Base-by-base conservation (phyloP, 2,797 vertebrate genomes). In the Podarcis siculus region DNA sequence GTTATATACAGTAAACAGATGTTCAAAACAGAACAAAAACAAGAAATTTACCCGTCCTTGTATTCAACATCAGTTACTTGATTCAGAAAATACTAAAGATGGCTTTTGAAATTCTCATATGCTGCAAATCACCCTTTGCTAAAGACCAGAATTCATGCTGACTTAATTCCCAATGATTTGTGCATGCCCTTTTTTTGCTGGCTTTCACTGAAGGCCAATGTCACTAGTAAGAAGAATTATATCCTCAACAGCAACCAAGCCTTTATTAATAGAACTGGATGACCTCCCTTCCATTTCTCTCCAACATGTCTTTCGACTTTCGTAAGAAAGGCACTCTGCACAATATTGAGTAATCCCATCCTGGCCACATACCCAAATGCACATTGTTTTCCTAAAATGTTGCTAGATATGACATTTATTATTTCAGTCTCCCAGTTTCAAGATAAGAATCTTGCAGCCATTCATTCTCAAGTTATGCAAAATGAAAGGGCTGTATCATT, bases 301-400 rank as follows among this genome's bases (percentile, higher is more conserved):
- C 83, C 85, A 8, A 6, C 1, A 1, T 89, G 1, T 86, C 79
- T 86, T 86, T 86, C 87, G 12, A 8, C 12, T 83, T 85, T n/a
- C 67, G 21, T 79, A 92, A 88, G 45, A 67, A 2, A 1, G 32
- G 2, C 42, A 76, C 1, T 82, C 3, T 35, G 13, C 30, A 82
- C 61, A 19, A 23, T 79, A 69, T 8, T 80, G 55, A 87, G 7
- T 76, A 77, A 82, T 55, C 55, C 9, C 72, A 76, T 87, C 27
- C 10, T 87, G 86, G 27, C 35, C 83, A 42, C 86, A 6, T 87
- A 35, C 86, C 27, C 87, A 10, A 5, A 13, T 32, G 42, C 79
- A 82, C 15, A 61, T 32, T 49, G 12, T 61, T 4, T 19, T 90
- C 2, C 73, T 83, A 58, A 66, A 91, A 88, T 78, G 84, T 88